Base-by-base conservation (phyloP, 2,888 invertebrate species). In the Drosophila recens region DNA sequence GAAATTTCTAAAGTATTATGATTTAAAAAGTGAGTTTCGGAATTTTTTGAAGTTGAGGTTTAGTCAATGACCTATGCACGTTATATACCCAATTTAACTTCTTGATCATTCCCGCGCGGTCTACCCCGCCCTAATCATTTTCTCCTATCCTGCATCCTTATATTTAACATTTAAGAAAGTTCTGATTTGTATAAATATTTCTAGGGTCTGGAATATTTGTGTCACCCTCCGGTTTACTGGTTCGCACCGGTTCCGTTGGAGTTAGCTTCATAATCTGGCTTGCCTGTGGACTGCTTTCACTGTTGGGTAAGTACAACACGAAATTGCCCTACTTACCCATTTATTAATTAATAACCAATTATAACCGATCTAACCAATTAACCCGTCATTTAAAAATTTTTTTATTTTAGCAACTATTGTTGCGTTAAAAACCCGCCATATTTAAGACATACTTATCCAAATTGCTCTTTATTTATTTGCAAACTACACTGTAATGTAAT, bases 161-260 rank as follows among this genome's bases (percentile, higher is more conserved):
- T 5, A 40, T 27, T 27, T 4, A 9, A 46, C 5, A 20, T 13
- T 46, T 23, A n/a, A 23, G 8, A 30, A 15, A 15, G 27, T 30
- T 15, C 27, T 30, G 9, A 27, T 10, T 42, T 33, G 40, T 15
- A 9, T 45, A 9, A 48, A 6, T 64, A 46, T 42, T 52, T 56
- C 13, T 93, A 98, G 98, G 98, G 92, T 98, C 98, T 93, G 98
- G 98, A 95, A 98, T 99, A 93, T 99, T 99, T 95, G 98, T 98
- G 93, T 98, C 98, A 94, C 98, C 98, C 93, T 97, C 97, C 93
- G 98, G 97, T 93, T 96, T 99, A 92, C 94, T 98, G 93, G 95
- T 96, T 93, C 95, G 97, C 93, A 97, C 97, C 90, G 97, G 97
- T 93, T 98, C 98, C 92, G 97, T 98, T 93, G 98, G 98, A 93